Evolutionary conservation across 2,888 invertebrate species (phyloP).

Genomic region (Drosophila quasianomalipes): DNA sequence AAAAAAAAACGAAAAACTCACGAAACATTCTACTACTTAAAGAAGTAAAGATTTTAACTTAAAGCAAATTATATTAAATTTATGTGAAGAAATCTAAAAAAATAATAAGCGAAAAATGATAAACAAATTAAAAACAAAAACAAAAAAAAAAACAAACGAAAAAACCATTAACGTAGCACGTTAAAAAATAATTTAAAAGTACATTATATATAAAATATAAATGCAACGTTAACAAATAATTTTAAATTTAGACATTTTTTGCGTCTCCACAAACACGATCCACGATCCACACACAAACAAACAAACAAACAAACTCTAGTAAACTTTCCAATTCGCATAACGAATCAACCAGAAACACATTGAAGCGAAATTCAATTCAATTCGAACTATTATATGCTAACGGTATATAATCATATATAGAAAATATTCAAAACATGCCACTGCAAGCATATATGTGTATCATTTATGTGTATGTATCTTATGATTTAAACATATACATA

Average conservation of each 20-base stretch:
- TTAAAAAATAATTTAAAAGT: constrained; percentile 50
- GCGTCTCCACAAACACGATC: constrained; percentile 59
- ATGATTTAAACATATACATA: constrained; percentile 9
- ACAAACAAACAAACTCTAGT: constrained; percentile 35
- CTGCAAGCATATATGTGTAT: constrained; percentile 52
- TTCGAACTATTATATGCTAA: constrained; percentile 50
- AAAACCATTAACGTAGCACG: constrained; percentile 56
- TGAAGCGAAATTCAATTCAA: constrained; percentile 51
- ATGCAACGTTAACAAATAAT: constrained; percentile 63
- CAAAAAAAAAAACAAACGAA: background rate
- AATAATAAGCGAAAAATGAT: constrained; percentile 11
- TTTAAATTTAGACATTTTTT: constrained; percentile 56
- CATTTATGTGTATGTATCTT: constrained; percentile 26
- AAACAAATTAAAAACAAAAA: constrained; percentile 13
- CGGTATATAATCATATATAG: constrained; percentile 47
- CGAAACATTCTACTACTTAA: constrained; percentile 68
- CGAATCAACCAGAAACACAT: constrained; percentile 46
- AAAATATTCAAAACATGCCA: constrained; percentile 55
- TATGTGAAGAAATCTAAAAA: constrained; percentile 30
- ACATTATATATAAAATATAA: constrained; percentile 48
- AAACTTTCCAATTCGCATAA: constrained; percentile 67
- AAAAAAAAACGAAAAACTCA: constrained; percentile 34
- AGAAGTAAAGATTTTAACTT: constrained; percentile 64
- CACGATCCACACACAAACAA: constrained; percentile 32
- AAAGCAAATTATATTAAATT: constrained; percentile 54